These are phyloP conservation scores for Drosophila melanogaster DNA, from an alignment of 1,140 invertebrate genomes.

Conservation along the genomic window Release_6_plus_ISO1_MT NT_033779.5:13707001-13707500, in stretches of 20 bases:
- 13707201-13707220: too few relatives aligned
- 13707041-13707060: slow-evolving; percentile 38
- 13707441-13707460: slow-evolving; percentile 50
- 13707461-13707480: slow-evolving; percentile 52
- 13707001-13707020: slow-evolving; percentile 8
- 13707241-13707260: too few relatives aligned
- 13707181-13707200: too few relatives aligned
- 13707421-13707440: slow-evolving; percentile 59
- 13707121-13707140: too few relatives aligned
- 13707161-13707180: too few relatives aligned
- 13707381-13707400: slow-evolving; percentile 33
- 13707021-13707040: slow-evolving; percentile 7
- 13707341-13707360: not conserved
- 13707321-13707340: not conserved
- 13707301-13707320: not conserved
- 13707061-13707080: slow-evolving; percentile 20
- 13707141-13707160: too few relatives aligned
- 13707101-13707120: not conserved
- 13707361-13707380: slow-evolving; percentile 6
- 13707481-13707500: slow-evolving; percentile 27
- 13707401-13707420: slow-evolving; percentile 23
- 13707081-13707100: not conserved
- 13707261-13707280: too few relatives aligned
- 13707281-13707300: not conserved
- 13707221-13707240: too few relatives aligned